phyloP scores from a whole-genome alignment of 2,888 invertebrate species.

The Platycnemis pennipes region DNA sequence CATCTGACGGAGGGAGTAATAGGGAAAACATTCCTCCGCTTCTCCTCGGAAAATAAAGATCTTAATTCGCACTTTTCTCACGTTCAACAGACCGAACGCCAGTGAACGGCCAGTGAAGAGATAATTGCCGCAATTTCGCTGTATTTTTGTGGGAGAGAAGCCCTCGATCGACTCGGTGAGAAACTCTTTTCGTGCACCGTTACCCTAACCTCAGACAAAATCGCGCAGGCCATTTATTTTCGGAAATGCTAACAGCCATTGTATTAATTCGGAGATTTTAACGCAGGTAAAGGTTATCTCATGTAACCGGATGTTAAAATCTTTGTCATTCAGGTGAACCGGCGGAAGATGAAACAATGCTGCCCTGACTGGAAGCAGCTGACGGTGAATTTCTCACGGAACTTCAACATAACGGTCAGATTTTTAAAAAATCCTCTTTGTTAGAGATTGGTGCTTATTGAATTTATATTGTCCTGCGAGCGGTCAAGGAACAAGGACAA shows the following conservation, averaged over 20 bases:
- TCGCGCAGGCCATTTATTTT: not conserved
- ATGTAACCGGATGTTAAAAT: not conserved
- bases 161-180: not conserved
- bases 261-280: not conserved
- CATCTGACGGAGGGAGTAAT: too few species aligned
- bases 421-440: not conserved
- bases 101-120: not conserved
- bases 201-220: not conserved
- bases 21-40: too few species aligned
- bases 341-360: not conserved
- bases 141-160: not conserved
- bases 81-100: not conserved
- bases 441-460: not conserved
- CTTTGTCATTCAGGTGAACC: not conserved
- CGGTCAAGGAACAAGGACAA: not conserved
- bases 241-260: not conserved
- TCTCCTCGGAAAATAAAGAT: too few species aligned
- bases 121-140: not conserved
- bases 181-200: not conserved
- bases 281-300: not conserved
- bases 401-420: not conserved
- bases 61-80: too few species aligned
- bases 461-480: not conserved
- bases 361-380: not conserved
- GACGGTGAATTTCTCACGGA: not conserved